phyloP scores from a whole-genome alignment of 92 coral and sea anemone species.

The Pocillopora meandrina region DNA sequence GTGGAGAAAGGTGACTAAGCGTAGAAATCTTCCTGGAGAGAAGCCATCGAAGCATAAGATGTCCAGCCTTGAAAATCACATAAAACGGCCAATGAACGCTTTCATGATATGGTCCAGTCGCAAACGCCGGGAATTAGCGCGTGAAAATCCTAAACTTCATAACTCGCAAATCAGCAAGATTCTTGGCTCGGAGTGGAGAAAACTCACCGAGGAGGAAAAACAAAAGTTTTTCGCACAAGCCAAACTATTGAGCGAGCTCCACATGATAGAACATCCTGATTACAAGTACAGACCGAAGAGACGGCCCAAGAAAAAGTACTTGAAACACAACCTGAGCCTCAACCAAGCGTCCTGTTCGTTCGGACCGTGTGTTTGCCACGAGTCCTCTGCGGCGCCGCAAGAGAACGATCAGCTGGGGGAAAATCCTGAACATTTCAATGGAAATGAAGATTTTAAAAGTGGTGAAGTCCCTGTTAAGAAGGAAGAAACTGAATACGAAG shows the following conservation, averaged over 20 bases:
- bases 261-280: conserved; percentile 89
- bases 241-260: conserved; percentile 78
- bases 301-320: conserved; percentile 62
- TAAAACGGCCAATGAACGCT: conserved; percentile 90
- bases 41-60: background rate
- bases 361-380: conserved; percentile 7
- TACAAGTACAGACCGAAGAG: conserved; percentile 84
- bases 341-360: background rate
- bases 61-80: conserved; percentile 37
- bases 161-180: conserved; percentile 90
- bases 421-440: background rate
- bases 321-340: conserved; percentile 23
- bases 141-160: conserved; percentile 81
- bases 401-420: background rate
- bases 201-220: conserved; percentile 59
- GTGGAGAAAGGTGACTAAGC: too few relatives aligned
- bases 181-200: conserved; percentile 79
- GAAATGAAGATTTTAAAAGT: conserved; percentile 5
- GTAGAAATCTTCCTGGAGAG: background rate
- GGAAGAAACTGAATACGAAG: background rate
- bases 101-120: conserved; percentile 92
- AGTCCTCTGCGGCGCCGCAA: conserved; percentile 3
- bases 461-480: background rate
- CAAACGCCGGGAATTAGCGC: conserved; percentile 77
- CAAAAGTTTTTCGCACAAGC: conserved; percentile 92